Evolutionary conservation across 1,140 invertebrate species (phyloP).

Genomic region (Stegodyphus mimosarum): DNA sequence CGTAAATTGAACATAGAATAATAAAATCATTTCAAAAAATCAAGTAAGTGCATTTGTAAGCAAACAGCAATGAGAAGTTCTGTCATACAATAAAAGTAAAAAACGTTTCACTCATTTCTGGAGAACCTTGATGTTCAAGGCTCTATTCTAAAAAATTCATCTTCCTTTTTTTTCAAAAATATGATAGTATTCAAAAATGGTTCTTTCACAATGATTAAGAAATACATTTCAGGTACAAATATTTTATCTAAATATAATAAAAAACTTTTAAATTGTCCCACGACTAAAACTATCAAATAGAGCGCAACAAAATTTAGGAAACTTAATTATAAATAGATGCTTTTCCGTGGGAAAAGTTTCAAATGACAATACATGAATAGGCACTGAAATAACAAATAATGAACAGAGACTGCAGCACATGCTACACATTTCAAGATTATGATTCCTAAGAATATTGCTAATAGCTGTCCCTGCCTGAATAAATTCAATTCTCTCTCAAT

Average conservation of each 20-base stretch:
- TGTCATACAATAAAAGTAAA: not conserved
- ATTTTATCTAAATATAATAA: constrained; percentile 58
- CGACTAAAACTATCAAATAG: constrained; percentile 29
- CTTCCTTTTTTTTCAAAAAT: constrained; percentile 52
- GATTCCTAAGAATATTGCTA: constrained; percentile 45
- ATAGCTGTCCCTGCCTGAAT: constrained; percentile 53
- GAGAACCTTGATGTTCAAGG: not conserved
- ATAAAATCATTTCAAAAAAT: constrained; percentile 13
- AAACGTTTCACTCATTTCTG: not conserved
- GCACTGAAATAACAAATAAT: constrained; percentile 54
- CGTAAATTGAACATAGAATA: constrained; percentile 13
- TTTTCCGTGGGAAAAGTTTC: constrained; percentile 17
- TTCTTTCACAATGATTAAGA: constrained; percentile 37
- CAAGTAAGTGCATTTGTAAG: constrained; percentile 6
- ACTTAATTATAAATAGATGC: constrained; percentile 20
- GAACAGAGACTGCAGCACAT: constrained; percentile 7
- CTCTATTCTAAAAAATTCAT: constrained; percentile 29
- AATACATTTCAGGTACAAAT: constrained; percentile 56
- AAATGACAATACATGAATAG: constrained; percentile 46
- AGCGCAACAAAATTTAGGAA: constrained; percentile 13
- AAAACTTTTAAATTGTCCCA: constrained; percentile 27
- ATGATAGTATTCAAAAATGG: constrained; percentile 42
- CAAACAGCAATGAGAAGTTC: constrained; percentile 15
- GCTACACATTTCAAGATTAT: constrained; percentile 14
- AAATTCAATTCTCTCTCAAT: constrained; percentile 41